phyloP scores from a whole-genome alignment of 2,888 invertebrate species.

The Teinopalpus imperialis region DNA sequence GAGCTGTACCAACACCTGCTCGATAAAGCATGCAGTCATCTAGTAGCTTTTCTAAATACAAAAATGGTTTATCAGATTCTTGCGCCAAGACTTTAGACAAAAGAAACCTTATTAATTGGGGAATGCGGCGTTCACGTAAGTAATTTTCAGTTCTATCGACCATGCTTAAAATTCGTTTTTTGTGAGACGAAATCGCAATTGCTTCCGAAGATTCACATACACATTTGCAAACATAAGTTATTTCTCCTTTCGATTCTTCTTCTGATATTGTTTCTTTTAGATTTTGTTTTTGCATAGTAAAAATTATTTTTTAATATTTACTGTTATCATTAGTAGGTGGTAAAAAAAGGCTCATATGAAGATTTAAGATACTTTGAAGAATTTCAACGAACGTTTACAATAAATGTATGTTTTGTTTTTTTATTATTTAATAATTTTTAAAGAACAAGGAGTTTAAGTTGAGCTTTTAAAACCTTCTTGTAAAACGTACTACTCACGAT shows the following conservation, averaged over 20 bases:
- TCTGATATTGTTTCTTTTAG: constrained; percentile 21
- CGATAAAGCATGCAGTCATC: constrained; percentile 69
- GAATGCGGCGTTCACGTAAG: constrained; percentile 61
- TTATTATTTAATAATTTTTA: no score
- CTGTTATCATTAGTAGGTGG: no score
- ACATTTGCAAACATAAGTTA: constrained; percentile 52
- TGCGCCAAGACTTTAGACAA: constrained; percentile 57
- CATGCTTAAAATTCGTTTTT: constrained; percentile 46
- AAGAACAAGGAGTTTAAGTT: no score
- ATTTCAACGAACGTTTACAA: no score
- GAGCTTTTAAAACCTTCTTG: no score
- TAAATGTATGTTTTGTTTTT: no score
- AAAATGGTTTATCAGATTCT: constrained; percentile 44
- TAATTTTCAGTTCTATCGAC: constrained; percentile 60
- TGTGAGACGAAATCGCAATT: constrained; percentile 44
- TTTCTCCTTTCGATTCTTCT: constrained; percentile 35
- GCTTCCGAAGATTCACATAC: constrained; percentile 38
- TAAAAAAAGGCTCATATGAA: no score
- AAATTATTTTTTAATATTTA: no score
- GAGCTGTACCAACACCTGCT: constrained; percentile 58
- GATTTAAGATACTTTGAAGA: no score
- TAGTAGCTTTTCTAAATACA: constrained; percentile 52
- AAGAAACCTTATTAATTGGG: constrained; percentile 62
- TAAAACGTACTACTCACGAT: no score
- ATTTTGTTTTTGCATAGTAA: not conserved